Conservation (phyloP, 2,797 vertebrate genomes). For the Furcifer pardalis region DNA sequence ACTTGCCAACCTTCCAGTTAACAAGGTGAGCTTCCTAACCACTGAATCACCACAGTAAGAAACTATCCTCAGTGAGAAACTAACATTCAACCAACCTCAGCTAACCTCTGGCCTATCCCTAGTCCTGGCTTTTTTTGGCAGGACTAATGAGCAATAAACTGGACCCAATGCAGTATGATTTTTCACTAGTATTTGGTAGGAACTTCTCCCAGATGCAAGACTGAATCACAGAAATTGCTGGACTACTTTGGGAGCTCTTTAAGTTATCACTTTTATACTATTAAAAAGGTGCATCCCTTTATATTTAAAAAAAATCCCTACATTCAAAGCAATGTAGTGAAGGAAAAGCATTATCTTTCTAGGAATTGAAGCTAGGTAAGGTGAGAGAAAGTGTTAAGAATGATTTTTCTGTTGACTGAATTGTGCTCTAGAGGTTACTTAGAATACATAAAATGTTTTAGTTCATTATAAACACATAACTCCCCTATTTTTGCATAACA, state of each 20-base stretch:
- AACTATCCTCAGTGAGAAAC: too few relatives aligned
- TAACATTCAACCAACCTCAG: not conserved
- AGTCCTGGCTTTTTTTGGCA: not conserved
- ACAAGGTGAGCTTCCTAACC: too few relatives aligned
- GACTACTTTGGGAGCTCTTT: not conserved
- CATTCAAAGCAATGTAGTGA: not conserved
- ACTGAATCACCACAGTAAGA: too few relatives aligned
- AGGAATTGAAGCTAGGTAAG: not conserved
- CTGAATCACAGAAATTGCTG: not conserved
- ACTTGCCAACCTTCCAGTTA: too few relatives aligned
- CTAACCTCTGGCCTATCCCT: not conserved
- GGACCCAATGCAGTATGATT: not conserved
- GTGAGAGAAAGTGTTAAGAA: not conserved
- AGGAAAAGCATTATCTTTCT: not conserved
- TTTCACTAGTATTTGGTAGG: not conserved
- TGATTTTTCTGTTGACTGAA: not conserved
- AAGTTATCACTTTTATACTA: not conserved
- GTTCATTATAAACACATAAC: not conserved
- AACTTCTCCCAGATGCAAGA: not conserved
- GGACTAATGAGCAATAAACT: not conserved
- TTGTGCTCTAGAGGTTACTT: not conserved
- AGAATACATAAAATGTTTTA: not conserved
- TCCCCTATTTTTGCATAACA: not conserved
- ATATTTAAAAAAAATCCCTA: not conserved
- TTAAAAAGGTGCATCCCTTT: not conserved